Conservation (phyloP, 2,888 invertebrate genomes). For the Amblyteles armatorius region DNA sequence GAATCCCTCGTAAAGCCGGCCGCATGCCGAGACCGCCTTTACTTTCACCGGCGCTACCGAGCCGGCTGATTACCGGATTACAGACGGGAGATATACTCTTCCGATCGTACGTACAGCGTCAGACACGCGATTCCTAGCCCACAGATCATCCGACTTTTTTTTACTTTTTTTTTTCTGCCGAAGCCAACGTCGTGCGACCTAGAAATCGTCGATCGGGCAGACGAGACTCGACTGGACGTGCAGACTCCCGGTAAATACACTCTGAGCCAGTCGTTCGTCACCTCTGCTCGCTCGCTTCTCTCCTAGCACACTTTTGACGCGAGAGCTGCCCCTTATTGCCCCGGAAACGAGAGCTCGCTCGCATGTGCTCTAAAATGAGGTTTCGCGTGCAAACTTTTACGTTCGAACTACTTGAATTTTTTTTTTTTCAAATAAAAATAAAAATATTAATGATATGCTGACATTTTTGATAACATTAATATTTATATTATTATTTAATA, state of each 20-base stretch:
- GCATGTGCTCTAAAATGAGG: background rate
- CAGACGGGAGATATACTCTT: slow-evolving; percentile 8
- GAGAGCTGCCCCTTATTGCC: slow-evolving; percentile 33
- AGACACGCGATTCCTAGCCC: slow-evolving; percentile 15
- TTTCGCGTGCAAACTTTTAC: slow-evolving; percentile 10
- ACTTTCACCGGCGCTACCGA: slow-evolving; percentile 20
- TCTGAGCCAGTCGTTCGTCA: slow-evolving; percentile 30
- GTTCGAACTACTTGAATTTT: background rate
- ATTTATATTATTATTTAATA: too few relatives aligned
- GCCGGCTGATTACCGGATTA: slow-evolving; percentile 24
- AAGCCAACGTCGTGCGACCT: slow-evolving; percentile 38
- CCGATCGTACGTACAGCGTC: background rate
- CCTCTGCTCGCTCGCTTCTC: slow-evolving; percentile 6
- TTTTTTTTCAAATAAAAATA: too few relatives aligned
- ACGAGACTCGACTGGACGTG: slow-evolving; percentile 1
- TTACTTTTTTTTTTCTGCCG: background rate
- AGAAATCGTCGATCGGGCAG: slow-evolving; percentile 54
- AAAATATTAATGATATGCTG: too few relatives aligned
- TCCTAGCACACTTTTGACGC: slow-evolving; percentile 51
- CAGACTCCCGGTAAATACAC: slow-evolving; percentile 43
- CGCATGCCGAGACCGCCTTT: slow-evolving; percentile 13
- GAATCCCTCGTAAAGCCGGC: background rate
- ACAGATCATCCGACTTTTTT: slow-evolving; percentile 28
- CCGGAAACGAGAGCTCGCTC: slow-evolving; percentile 9
- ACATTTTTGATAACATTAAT: too few relatives aligned